Conservation (phyloP, 1,140 invertebrate genomes). For the Hyles vespertilio region DNA sequence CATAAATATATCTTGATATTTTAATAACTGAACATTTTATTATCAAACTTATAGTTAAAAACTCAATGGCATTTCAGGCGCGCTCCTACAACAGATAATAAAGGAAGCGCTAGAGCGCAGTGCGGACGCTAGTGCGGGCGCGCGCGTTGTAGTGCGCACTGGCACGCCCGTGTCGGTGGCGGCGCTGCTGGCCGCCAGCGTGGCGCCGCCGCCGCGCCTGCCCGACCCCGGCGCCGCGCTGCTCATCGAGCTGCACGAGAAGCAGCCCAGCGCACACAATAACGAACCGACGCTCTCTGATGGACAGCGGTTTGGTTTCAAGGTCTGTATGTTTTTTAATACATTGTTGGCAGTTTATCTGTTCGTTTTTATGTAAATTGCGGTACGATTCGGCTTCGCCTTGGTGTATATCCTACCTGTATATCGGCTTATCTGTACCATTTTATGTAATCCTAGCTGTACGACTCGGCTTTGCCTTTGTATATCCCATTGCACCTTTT, state of each 20-base stretch:
- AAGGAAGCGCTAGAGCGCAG: conserved; percentile 47
- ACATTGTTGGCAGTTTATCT: too few relatives aligned
- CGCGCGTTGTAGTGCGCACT: conserved; percentile 58
- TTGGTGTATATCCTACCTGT: too few relatives aligned
- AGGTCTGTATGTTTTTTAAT: conserved; percentile 34
- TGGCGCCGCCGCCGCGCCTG: conserved; percentile 54
- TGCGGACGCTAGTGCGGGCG: conserved; percentile 20
- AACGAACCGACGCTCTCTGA: conserved; percentile 34
- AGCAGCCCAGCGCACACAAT: conserved; percentile 39
- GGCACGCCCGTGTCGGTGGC: conserved; percentile 65
- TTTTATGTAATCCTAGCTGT: too few relatives aligned
- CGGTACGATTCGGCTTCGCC: too few relatives aligned
- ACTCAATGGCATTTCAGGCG: conserved; percentile 36
- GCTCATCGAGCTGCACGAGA: conserved; percentile 67
- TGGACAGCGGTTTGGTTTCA: conserved; percentile 59
- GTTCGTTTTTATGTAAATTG: too few relatives aligned
- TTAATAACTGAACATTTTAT: too few relatives aligned
- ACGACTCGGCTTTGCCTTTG: too few relatives aligned
- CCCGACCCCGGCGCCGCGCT: conserved; percentile 65
- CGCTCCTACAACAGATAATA: conserved; percentile 66
- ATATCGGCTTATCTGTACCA: too few relatives aligned
- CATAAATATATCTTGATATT: too few relatives aligned
- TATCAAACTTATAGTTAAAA: not conserved
- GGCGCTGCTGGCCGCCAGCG: conserved; percentile 58
- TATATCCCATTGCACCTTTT: too few relatives aligned